Percentiles rank a stretch among this genome's conserved stretches.
Conservation (phyloP, 1,140 invertebrate species). For the Bombus haemorrhoidalis region DNA sequence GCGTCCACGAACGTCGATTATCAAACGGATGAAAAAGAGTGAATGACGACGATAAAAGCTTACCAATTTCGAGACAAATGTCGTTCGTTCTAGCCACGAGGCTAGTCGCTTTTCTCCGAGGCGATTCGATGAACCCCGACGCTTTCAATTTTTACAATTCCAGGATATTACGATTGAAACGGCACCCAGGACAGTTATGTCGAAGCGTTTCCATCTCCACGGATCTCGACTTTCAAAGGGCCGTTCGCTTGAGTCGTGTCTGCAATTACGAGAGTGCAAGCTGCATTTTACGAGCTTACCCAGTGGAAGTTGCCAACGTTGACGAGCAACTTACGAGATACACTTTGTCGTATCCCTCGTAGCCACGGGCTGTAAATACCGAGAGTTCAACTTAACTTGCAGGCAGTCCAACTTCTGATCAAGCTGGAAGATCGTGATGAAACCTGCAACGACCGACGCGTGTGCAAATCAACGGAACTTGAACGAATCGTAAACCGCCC, state of each 20-base stretch:
- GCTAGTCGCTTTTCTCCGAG: not conserved
- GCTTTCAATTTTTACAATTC: not conserved
- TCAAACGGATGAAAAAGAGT: not conserved
- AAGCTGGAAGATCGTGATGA: conserved; percentile 2
- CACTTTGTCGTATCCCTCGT: not conserved
- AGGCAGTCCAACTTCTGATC: not conserved
- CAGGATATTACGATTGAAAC: not conserved
- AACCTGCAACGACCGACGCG: not conserved
- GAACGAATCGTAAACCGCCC: conserved; percentile 11
- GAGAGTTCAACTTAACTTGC: not conserved
- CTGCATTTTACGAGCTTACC: conserved; percentile 28
- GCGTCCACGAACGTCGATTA: not conserved
- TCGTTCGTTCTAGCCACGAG: not conserved
- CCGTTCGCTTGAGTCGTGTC: not conserved
- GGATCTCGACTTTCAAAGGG: not conserved
- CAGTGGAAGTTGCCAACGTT: not conserved
- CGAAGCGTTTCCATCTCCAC: not conserved
- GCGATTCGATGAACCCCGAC: not conserved
- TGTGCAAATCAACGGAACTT: conserved; percentile 7
- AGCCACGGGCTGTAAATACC: not conserved
- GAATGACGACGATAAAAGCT: not conserved
- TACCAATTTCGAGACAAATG: not conserved
- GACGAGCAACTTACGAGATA: conserved; percentile 24
- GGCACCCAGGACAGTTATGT: too few relatives aligned
- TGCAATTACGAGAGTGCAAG: conserved; percentile 36